Percentiles rank a stretch among this genome's conserved stretches.
Evolutionary conservation across 2,797 vertebrate genomes (phyloP).

Genomic region (Carcharodon carcharias): DNA sequence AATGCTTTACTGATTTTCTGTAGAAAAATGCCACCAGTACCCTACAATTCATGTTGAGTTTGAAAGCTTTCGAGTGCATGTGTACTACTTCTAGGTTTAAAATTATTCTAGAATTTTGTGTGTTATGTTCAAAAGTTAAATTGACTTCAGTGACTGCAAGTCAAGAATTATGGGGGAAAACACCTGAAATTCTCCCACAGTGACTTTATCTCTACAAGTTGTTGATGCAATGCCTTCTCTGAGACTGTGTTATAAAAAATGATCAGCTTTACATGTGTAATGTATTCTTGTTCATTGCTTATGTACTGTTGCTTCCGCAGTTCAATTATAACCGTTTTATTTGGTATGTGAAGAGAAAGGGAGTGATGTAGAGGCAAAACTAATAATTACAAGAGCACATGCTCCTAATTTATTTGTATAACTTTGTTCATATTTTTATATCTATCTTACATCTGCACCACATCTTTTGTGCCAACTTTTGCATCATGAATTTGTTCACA

Average conservation of each 20-base stretch:
- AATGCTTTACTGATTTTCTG: background rate
- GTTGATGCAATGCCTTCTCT: background rate
- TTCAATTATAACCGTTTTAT: background rate
- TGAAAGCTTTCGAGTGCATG: background rate
- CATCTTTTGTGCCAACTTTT: background rate
- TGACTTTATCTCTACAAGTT: background rate
- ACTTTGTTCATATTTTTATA: too few species aligned
- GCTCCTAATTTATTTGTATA: background rate
- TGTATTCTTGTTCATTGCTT: background rate
- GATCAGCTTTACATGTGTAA: background rate
- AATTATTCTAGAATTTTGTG: background rate
- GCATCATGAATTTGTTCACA: background rate
- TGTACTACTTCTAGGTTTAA: background rate
- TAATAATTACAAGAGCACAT: background rate
- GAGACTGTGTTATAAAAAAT: background rate
- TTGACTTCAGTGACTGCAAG: background rate
- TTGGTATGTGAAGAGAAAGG: background rate
- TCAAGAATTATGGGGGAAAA: background rate
- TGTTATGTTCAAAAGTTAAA: background rate
- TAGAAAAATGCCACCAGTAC: background rate
- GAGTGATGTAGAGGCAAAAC: background rate
- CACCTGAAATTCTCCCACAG: background rate
- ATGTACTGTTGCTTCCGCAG: background rate
- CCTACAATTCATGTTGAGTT: background rate
- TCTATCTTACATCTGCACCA: too few species aligned